Base-by-base conservation (phyloP, 2,797 vertebrate species). In the Cynopterus sphinx region DNA sequence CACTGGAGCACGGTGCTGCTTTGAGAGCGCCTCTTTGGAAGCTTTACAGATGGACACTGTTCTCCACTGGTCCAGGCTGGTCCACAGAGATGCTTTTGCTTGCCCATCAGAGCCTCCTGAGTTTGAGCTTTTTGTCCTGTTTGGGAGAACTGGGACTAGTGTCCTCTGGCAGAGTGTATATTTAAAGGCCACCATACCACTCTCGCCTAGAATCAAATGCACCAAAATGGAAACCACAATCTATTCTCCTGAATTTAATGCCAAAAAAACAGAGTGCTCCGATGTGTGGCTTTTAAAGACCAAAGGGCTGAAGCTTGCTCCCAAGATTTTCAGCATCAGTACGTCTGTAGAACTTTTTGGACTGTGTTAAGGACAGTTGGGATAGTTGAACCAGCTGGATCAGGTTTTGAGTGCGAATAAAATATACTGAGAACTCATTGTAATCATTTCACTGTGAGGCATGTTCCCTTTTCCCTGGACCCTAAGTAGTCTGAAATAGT, bases 111-210 rank as follows among this genome's bases (percentile, higher is more conserved):
- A 31, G 57, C 57, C 36, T 81, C 49, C n/a, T 57, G 49, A 63
- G 36, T 59, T 22, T 31, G 41, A 86, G 65, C 33, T 73, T 94
- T 49, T 65, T 39, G 92, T 90, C 22, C 59, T 31, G 2, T 28
- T 26, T 21, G 39, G 68, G 85, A 70, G 74, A 70, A 21, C 8
- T 55, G 49, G 39, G 59, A 24, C 57, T 15, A 3, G 63, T n/a
- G 46, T 41, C 41, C 2, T 3, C 17, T 31, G n/a, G n/a, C 36
- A 49, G 68, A 70, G 31, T 43, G 61, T 41, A 0, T 19, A 3
- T 87, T 41, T 31, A 53, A 39, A 77, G 70, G 85, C 67, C 28
- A 17, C 36, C 46, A 21, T 28, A 0, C 24, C 26, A 9, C 17
- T 22, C 6, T 24, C 21, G 46, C 28, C 49, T 53, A 10, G 33